Base-by-base conservation (phyloP, 2,113 vertebrate species). In the Acinonyx jubatus region DNA sequence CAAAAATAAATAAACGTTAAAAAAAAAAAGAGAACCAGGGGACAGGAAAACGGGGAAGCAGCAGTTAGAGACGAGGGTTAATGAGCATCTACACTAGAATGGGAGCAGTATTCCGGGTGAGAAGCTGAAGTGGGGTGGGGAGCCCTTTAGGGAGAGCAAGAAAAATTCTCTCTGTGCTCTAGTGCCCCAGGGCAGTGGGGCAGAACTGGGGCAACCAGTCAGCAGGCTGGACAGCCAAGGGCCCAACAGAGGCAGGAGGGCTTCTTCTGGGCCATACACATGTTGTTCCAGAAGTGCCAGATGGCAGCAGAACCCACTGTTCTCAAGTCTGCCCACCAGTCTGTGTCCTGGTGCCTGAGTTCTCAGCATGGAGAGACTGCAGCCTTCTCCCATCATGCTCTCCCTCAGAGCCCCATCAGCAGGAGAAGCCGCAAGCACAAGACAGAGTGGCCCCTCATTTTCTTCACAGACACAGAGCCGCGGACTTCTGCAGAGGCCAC, bases 171-270 rank as follows among this genome's bases (percentile, higher is more conserved):
- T 63, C 83, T 87, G 61, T 33, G 10, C 21, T 38, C 36, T 83
- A 4, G 31, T 73, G 71, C 41, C 41, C 0, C 0, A 8, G 63
- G 50, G 7, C 36, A 11, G 2, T 5, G 12, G 74, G 57, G 36
- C 79, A 82, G 36, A 66, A 7, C 33, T 36, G 16, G 33, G 27
- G 36, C 52, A 41, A 13, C n/a, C 68, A 74, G 71, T 45, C 48
- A 86, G 52, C 36, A 52, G 29, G 36, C 81, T 71, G 65, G 81
- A 79, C 74, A 38, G 11, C 63, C 2, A 0, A 52, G 4, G 4
- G 50, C 91, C 88, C 31, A 52, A 36, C 25, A 45, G 48, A 81
- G 48, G 41, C 31, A 57, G 48, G 21, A 68, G 81, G 79, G 7
- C 25, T 50, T 18, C 81, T 57, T 91, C 91, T 69, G 36, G 88